Conservation (phyloP, 2,888 invertebrate genomes). For the Barypeithes pellucidus region DNA sequence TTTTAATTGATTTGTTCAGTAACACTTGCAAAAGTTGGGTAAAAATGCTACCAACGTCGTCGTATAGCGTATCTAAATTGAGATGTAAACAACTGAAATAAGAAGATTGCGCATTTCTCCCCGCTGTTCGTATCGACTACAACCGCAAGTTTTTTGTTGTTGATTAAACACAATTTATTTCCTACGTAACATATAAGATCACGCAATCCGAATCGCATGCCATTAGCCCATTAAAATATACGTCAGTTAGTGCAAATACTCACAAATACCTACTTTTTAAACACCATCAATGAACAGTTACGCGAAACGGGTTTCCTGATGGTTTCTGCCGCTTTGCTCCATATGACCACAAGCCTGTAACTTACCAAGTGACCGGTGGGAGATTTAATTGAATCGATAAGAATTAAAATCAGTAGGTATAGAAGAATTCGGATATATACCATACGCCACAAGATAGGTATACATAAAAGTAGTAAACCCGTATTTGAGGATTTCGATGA, state of each 20-base stretch:
- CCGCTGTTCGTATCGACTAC: neutral
- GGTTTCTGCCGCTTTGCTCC: conserved; percentile 23
- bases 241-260: conserved; percentile 45
- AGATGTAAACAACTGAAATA: too few species aligned
- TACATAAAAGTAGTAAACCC: too few species aligned
- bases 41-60: too few species aligned
- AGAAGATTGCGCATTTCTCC: too few species aligned
- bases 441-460: too few species aligned
- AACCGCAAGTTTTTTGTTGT: neutral
- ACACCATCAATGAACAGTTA: conserved; percentile 48
- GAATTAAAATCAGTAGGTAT: neutral
- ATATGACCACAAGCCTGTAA: neutral
- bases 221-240: conserved; percentile 44
- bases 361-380: conserved; percentile 1
- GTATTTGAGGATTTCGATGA: too few species aligned
- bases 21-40: too few species aligned
- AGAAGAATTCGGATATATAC: neutral
- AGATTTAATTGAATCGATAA: neutral
- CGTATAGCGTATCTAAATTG: too few species aligned
- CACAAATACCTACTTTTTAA: conserved; percentile 41
- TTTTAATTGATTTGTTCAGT: too few species aligned
- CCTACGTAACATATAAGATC: conserved; percentile 19
- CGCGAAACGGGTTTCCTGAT: conserved; percentile 38
- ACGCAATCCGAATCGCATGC: conserved; percentile 37
- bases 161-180: neutral